Base-by-base conservation (phyloP, 2,888 invertebrate genomes). In the Adela reaumurella region DNA sequence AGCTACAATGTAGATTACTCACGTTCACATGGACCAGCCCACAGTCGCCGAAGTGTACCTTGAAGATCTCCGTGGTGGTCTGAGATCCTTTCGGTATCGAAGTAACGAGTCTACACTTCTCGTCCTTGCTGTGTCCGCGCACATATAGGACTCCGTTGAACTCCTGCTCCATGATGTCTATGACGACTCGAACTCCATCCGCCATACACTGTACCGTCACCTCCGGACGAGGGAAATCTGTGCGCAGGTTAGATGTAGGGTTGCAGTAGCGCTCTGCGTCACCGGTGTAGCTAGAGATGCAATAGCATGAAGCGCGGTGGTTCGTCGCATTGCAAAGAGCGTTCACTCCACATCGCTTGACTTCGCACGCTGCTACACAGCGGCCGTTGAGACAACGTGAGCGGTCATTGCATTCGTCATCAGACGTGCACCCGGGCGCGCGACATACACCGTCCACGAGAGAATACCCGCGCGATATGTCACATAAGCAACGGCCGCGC, bases 91-190 rank as follows among this genome's bases (percentile, higher is more conserved):
- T 83, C 10, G 90, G 86, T 49, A 91, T 81, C 29, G 89, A 88
- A 1, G 94, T 87, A 1, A 92, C 87, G 47, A 89, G 82, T 54
- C 94, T 84, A 64, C 95, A 96, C 53, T 92, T 86, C 63, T 93
- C 92, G 60, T 95, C 93, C 67, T 95, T 94, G 65, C 94, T 94
- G 71, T 94, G 92, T 28, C 95, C 94, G 73, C 95, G 95, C 0
- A 96, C 95, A 61, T 96, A 96, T 2, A 95, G 74, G 1, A 95
- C 90, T 16, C 95, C 95, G 59, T 93, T 92, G 66, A 94, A 95
- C 51, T 89, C 89, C 58, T 84, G 84, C 58, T 88, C 84, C 18
- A 80, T 78, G 28, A 90, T 87, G 59, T 87, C 85, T 45, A 92
- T 87, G 61, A 88, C 86, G 0, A 95, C 94, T 65, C 92, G 89